phyloP scores from a whole-genome alignment of 2,888 invertebrate genomes.

The Crepidodera aurea region DNA sequence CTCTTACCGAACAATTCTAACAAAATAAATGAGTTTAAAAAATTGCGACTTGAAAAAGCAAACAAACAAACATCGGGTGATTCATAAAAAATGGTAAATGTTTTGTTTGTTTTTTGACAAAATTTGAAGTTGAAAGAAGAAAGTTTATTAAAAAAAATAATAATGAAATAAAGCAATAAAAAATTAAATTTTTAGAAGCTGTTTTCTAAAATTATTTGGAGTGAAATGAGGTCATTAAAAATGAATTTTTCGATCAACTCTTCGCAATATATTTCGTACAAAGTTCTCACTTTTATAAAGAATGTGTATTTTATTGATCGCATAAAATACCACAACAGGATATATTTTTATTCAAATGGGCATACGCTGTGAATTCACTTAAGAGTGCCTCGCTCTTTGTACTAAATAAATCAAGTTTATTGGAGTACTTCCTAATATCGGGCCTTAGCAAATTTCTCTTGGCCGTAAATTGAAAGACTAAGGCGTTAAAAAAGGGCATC shows the following conservation, averaged over 20 bases:
- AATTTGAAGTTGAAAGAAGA: too few relatives aligned
- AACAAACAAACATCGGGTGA: too few relatives aligned
- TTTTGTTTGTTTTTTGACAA: too few relatives aligned
- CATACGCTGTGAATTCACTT: conserved; percentile 6
- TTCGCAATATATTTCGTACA: not conserved
- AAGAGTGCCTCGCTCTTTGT: conserved; percentile 7
- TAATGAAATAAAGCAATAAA: too few relatives aligned
- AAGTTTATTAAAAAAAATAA: too few relatives aligned
- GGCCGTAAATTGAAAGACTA: conserved; percentile 13
- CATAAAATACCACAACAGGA: not conserved
- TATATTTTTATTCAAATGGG: conserved; percentile 3
- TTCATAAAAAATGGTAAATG: too few relatives aligned
- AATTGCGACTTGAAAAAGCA: too few relatives aligned
- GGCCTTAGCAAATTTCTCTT: conserved; percentile 16
- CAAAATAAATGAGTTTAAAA: too few relatives aligned
- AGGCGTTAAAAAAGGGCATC: conserved; percentile 18
- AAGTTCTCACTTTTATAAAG: conserved; percentile 3
- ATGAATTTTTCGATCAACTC: not conserved
- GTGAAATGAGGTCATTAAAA: not conserved
- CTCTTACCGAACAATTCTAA: too few relatives aligned
- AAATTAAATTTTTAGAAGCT: too few relatives aligned
- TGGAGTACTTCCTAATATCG: conserved; percentile 3
- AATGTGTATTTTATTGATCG: not conserved
- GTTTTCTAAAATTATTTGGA: not conserved
- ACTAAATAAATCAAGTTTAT: conserved; percentile 22